Base-by-base conservation (phyloP, 1,140 invertebrate species). In the Cydia amplana region DNA sequence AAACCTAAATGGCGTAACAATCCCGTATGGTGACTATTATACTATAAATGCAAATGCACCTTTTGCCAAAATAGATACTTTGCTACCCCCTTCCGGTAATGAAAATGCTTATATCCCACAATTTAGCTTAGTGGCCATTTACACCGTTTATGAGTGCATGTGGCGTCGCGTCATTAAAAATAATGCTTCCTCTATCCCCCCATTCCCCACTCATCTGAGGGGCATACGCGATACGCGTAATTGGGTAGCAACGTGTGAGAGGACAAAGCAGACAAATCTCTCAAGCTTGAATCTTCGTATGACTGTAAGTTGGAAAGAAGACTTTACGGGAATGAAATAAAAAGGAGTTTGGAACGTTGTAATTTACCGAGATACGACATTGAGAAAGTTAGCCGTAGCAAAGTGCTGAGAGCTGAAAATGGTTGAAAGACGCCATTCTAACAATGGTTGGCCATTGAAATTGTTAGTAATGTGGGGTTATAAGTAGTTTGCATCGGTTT, bases 201-300 rank as follows among this genome's bases (percentile, higher is more conserved):
- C n/a, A 6, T 20, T 60, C 55, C 55, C 49, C 6, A 5, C n/a
- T 60, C 55, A 60, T 60, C 55, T 60, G 55, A 60, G 55, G 20
- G 51, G 51, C 51, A 60, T 60, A 60, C 51, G 18, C 51, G 51
- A 60, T 60, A 60, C 55, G 55, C 55, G 55, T 60, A 60, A 60
- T 60, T 60, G 55, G 55, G 20, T 60, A 60, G 55, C 55, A 60
- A 60, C 55, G 55, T 60, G 55, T 60, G 20, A 60, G 18, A 60
- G 55, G 55, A 60, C 55, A 60, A 23, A 60, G 10, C 55, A 60
- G 55, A 23, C 55, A 23, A 60, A 60, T 60, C 55, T n/a, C 55
- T n/a, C 18, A 60, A 60, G 10, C 55, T 60, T 3, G 55, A 60
- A 10, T 60, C 7, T 18, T 12, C 0, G 7, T 60, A 12, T 10